Base-by-base conservation (phyloP, 2,888 invertebrate species). In the Anoplius nigerrimus region DNA sequence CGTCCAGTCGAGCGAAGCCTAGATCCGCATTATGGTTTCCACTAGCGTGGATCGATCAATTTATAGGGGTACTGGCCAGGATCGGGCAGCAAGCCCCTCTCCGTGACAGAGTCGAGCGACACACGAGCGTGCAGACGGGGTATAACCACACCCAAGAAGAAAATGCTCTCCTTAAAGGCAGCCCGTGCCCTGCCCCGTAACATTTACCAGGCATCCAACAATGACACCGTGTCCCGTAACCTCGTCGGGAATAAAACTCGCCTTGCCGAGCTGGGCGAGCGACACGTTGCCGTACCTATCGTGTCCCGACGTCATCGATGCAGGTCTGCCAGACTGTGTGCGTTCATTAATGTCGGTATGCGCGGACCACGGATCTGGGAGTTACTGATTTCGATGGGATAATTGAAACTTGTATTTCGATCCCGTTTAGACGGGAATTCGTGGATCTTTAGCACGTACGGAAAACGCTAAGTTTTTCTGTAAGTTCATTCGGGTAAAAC, bases 91-190 rank as follows among this genome's bases (percentile, higher is more conserved):
- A 62, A 71, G 72, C 85, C 85, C 85, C 84, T 82, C 85, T 82
- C 75, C 74, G 64, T 71, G 34, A 34, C 62, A 71, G 65, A 60
- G 45, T 57, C 0, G 45, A 21, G 6, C 34, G 34, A 34, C 15
- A 11, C 51, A 51, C 45, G 45, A 24, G 61, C n/a, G n/a, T n/a
- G n/a, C n/a, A n/a, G 59, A 74, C 72, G 61, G 77, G 76, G 79
- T 69, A 67, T 70, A 76, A 84, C 81, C 87, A 87, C 87, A 87
- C 87, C 87, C 87, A 87, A 18, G 16, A 18, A 78, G 83, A 82
- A 85, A 86, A 84, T 86, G 87, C 84, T 87, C 86, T 84, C 81
- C 76, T 86, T 86, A 79, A 75, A 69, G 66, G 75, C 73, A 56
- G 51, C 45, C 11, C 43, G 54, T 77, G 81, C 84, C 84, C 80